A percentile compares a stretch with the other conserved stretches of the same genome.
Conservation (phyloP, 1,140 invertebrate species). For the Brachionus rotundiformis region DNA sequence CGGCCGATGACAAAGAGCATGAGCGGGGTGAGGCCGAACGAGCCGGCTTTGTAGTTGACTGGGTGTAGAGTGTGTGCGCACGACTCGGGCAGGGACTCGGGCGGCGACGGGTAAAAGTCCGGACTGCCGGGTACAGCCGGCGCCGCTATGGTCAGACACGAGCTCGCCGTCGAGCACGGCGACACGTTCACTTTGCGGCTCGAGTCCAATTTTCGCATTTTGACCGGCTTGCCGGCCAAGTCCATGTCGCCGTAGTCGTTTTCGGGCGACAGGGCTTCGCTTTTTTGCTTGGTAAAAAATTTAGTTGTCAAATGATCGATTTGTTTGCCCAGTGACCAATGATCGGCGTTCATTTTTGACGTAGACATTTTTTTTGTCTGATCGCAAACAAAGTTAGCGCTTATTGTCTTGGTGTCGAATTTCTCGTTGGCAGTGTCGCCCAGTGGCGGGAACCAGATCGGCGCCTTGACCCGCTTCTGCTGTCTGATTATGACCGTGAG, state of each 20-base stretch:
- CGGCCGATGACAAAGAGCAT: constrained; percentile 36
- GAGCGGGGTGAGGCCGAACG: constrained; percentile 29
- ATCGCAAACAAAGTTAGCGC: background rate
- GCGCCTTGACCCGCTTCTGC: constrained; percentile 28
- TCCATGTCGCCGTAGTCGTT: constrained; percentile 28
- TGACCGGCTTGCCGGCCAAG: background rate
- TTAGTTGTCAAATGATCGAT: background rate
- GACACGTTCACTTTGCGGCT: background rate
- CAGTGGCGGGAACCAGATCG: constrained; percentile 24
- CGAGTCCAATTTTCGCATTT: background rate
- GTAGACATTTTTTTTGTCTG: too few species aligned
- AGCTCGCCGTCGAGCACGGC: background rate
- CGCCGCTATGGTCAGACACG: background rate
- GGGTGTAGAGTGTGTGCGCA: constrained; percentile 5
- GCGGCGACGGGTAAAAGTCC: constrained; percentile 46
- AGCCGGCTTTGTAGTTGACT: constrained; percentile 17
- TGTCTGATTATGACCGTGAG: constrained; percentile 36
- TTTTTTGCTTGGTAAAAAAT: background rate
- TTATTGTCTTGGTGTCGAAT: background rate
- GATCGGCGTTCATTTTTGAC: background rate
- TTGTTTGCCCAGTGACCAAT: background rate
- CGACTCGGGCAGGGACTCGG: constrained; percentile 23
- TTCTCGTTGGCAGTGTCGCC: background rate
- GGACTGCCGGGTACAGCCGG: background rate
- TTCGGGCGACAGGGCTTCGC: background rate